Conservation (phyloP, 2,888 invertebrate species). For the Tenthredo amoena region DNA sequence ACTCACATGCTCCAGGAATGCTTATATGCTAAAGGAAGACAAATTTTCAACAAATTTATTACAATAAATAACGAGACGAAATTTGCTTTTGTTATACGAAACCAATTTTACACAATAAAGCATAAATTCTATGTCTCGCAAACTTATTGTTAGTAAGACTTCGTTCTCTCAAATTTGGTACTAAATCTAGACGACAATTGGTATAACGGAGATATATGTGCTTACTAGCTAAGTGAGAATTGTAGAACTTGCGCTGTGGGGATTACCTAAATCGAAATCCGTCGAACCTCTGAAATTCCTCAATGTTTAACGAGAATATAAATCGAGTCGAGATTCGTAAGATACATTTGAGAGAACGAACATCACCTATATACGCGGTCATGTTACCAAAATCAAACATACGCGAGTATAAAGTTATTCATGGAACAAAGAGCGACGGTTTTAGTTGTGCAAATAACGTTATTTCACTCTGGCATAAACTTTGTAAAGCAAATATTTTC, state of each 20-base stretch:
- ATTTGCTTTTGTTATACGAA: neutral
- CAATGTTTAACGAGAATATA: too few species aligned
- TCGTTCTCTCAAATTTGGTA: neutral
- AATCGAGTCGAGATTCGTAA: too few species aligned
- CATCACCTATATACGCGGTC: too few species aligned
- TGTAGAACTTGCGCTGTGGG: neutral
- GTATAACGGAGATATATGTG: neutral
- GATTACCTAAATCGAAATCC: neutral
- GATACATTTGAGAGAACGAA: too few species aligned
- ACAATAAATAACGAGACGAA: too few species aligned
- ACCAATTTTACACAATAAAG: neutral
- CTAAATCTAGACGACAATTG: neutral
- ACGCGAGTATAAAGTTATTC: too few species aligned
- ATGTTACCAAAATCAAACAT: too few species aligned
- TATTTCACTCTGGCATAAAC: too few species aligned
- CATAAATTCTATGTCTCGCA: neutral
- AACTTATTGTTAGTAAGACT: neutral
- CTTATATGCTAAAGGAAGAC: neutral
- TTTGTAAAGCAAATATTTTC: too few species aligned
- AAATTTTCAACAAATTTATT: neutral
- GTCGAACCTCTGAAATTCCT: neutral
- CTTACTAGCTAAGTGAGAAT: neutral
- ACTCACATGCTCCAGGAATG: neutral
- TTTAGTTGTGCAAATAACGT: too few species aligned
- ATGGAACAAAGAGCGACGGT: too few species aligned